Percentiles rank a stretch among this genome's conserved stretches.
phyloP scores from a whole-genome alignment of 35 echinoderm and acorn worm species.

The Stichopus chloronotus region DNA sequence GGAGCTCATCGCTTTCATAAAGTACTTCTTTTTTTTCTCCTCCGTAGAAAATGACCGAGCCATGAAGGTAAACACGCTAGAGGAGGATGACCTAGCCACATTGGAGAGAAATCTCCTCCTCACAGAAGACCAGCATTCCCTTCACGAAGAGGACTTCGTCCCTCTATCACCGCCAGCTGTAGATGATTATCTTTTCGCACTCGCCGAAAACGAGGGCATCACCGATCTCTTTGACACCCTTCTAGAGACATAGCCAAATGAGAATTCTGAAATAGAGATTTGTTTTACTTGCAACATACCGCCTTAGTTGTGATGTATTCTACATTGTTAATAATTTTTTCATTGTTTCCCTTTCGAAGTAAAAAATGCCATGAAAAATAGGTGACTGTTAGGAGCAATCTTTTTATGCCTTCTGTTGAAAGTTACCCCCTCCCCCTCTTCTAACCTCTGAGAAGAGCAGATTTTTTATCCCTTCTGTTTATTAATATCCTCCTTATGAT shows the following conservation, averaged over 20 bases:
- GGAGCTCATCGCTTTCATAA: too few relatives aligned
- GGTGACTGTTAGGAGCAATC: too few relatives aligned
- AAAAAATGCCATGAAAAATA: neutral
- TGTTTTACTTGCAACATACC: neutral
- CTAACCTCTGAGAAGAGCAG: too few relatives aligned
- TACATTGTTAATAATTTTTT: neutral
- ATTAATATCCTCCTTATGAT: too few relatives aligned
- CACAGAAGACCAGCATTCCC: slow-evolving; percentile 89
- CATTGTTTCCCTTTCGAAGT: too few relatives aligned
- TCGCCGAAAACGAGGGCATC: slow-evolving; percentile 90
- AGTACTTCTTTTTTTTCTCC: slow-evolving; percentile 8
- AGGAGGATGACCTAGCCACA: slow-evolving; percentile 85
- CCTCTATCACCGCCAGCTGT: slow-evolving; percentile 89
- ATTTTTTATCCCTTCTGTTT: too few relatives aligned
- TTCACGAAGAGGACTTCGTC: slow-evolving; percentile 86
- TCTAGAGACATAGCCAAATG: neutral
- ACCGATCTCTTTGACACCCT: slow-evolving; percentile 91
- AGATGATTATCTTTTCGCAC: slow-evolving; percentile 91
- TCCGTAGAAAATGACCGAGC: slow-evolving; percentile 73
- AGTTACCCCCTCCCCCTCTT: too few relatives aligned
- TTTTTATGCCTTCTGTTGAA: too few relatives aligned
- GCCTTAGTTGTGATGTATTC: neutral
- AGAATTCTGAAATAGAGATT: neutral
- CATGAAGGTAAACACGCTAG: slow-evolving; percentile 78
- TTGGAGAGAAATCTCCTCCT: slow-evolving; percentile 81